A percentile compares a stretch with the other conserved stretches of the same genome.
Evolutionary conservation across 2,888 invertebrate genomes (phyloP).

Genomic region (Trisateles emortualis): DNA sequence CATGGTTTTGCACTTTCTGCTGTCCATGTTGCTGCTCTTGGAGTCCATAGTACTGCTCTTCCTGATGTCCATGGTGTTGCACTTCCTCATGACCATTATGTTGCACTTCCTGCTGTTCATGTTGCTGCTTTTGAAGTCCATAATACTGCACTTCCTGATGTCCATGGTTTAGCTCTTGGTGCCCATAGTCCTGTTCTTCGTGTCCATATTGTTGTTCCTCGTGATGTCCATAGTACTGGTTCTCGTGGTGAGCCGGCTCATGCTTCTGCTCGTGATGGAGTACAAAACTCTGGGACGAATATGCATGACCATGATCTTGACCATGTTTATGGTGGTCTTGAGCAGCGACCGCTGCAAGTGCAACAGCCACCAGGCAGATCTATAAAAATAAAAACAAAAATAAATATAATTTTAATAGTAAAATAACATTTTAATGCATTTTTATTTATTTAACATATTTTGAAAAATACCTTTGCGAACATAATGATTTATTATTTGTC

Average conservation of each 20-base stretch:
- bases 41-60: neutral
- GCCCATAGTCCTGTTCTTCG: neutral
- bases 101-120: neutral
- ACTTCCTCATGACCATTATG: constrained; percentile 31
- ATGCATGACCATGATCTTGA: too few relatives aligned
- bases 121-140: neutral
- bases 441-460: neutral
- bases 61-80: neutral
- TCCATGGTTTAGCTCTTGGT: neutral
- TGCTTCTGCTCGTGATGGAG: constrained; percentile 3
- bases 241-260: constrained; percentile 4
- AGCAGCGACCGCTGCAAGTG: neutral
- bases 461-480: constrained; percentile 48
- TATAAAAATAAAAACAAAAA: neutral
- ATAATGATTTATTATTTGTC: neutral
- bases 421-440: too few relatives aligned
- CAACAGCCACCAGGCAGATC: constrained; percentile 2
- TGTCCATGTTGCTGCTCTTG: constrained; percentile 34
- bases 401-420: neutral
- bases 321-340: constrained; percentile 25
- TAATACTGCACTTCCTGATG: neutral
- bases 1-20: neutral
- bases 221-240: constrained; percentile 2
- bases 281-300: constrained; percentile 13
- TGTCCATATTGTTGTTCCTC: neutral